Conservation (phyloP, 2,797 vertebrate species). For the Cryptoprocta ferox region DNA sequence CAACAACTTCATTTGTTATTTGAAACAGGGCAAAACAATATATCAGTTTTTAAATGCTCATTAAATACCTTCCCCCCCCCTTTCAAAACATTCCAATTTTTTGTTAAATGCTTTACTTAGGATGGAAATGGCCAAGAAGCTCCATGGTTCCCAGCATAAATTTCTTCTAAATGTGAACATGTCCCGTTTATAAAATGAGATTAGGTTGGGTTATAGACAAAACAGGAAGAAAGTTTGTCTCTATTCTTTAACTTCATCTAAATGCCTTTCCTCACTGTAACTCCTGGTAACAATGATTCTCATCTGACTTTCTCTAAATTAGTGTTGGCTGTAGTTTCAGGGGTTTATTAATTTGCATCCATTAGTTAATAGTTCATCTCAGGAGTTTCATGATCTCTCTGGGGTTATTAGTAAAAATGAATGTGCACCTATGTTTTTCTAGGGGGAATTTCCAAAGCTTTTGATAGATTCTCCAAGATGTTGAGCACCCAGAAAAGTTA, state of each 20-base stretch:
- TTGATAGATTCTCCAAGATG: neutral
- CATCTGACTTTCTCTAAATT: neutral
- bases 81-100: slow-evolving; percentile 52
- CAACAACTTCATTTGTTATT: slow-evolving; percentile 54
- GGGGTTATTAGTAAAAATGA: slow-evolving; percentile 6
- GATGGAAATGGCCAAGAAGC: slow-evolving; percentile 58
- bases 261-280: neutral
- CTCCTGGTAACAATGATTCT: neutral
- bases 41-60: slow-evolving; percentile 33
- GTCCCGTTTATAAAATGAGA: neutral
- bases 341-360: neutral
- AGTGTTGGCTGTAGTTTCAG: neutral
- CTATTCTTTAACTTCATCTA: neutral
- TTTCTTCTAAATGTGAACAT: slow-evolving; percentile 8
- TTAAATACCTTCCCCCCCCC: neutral
- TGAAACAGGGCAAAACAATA: slow-evolving; percentile 65
- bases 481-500: neutral
- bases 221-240: neutral
- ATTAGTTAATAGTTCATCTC: neutral
- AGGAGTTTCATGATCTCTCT: neutral
- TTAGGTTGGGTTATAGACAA: neutral
- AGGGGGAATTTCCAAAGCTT: neutral
- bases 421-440: neutral
- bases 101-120: slow-evolving; percentile 54
- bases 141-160: neutral